Evolutionary conservation across 1,140 invertebrate genomes (phyloP).

Genomic region (Octopus bimaculoides): DNA sequence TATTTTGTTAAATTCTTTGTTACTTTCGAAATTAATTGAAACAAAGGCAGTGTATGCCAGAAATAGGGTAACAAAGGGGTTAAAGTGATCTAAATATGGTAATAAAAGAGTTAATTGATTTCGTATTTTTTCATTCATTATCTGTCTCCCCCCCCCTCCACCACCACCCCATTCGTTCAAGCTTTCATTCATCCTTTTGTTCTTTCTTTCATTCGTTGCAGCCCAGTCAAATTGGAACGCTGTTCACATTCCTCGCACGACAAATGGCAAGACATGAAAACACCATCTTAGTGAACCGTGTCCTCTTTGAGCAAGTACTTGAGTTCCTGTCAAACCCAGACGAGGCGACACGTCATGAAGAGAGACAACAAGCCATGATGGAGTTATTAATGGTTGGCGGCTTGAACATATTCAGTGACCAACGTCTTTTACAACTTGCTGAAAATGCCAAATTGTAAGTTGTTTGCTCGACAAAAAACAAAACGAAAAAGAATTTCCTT

Average conservation of each 20-base stretch:
- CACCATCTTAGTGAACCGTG: conserved; percentile 59
- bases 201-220: conserved; percentile 24
- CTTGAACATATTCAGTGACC: conserved; percentile 64
- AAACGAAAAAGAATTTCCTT: neutral
- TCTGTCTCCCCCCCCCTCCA: too few species aligned
- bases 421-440: conserved; percentile 63
- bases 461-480: neutral
- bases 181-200: neutral
- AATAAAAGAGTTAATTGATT: too few species aligned
- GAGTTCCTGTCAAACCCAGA: conserved; percentile 57
- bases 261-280: conserved; percentile 64
- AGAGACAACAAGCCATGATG: conserved; percentile 77
- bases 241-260: conserved; percentile 74
- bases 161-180: neutral
- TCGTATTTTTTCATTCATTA: too few species aligned
- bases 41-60: too few species aligned
- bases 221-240: conserved; percentile 65
- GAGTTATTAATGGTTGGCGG: conserved; percentile 73
- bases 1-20: too few species aligned
- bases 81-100: too few species aligned
- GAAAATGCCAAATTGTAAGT: conserved; percentile 69
- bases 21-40: too few species aligned
- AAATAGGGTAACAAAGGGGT: too few species aligned
- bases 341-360: conserved; percentile 65
- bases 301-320: conserved; percentile 62